These are phyloP conservation scores for Ceratoteleas bidentatus DNA, from an alignment of 1,140 invertebrate genomes.

Conservation along the genomic window DNA sequence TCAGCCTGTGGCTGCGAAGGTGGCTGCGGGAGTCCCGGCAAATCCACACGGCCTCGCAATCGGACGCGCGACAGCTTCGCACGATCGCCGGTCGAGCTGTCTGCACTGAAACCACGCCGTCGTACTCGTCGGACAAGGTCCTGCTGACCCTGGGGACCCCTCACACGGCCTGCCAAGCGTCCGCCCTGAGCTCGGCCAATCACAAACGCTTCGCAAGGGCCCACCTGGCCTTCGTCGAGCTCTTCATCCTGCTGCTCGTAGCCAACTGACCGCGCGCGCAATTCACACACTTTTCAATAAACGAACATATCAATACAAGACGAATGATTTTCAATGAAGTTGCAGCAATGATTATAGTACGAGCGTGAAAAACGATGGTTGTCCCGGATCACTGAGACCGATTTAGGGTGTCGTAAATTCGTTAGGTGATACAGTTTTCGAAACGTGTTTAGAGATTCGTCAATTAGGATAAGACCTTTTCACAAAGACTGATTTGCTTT, in stretches of 20 bases:
- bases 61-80: slow-evolving; percentile 78
- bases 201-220: slow-evolving; percentile 71
- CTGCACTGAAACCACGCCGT: slow-evolving; percentile 78
- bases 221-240: slow-evolving; percentile 70
- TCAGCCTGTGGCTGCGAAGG: slow-evolving; percentile 92
- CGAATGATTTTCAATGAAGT: slow-evolving; percentile 49
- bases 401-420: slow-evolving; percentile 10
- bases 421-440: neutral
- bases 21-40: slow-evolving; percentile 91
- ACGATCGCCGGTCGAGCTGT: slow-evolving; percentile 78
- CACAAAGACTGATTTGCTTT: slow-evolving; percentile 7
- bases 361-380: slow-evolving; percentile 46
- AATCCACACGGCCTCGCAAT: slow-evolving; percentile 84
- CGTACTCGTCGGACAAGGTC: slow-evolving; percentile 78
- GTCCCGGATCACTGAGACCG: slow-evolving; percentile 6
- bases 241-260: slow-evolving; percentile 71
- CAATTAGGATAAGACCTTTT: neutral
- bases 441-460: neutral
- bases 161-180: slow-evolving; percentile 83
- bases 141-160: slow-evolving; percentile 80
- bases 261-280: slow-evolving; percentile 65
- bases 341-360: slow-evolving; percentile 61
- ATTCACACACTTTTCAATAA: slow-evolving; percentile 46
- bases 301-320: slow-evolving; percentile 64
- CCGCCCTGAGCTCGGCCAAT: slow-evolving; percentile 80